phyloP scores from a whole-genome alignment of 2,113 vertebrate genomes.

The Sus scrofa region DNA sequence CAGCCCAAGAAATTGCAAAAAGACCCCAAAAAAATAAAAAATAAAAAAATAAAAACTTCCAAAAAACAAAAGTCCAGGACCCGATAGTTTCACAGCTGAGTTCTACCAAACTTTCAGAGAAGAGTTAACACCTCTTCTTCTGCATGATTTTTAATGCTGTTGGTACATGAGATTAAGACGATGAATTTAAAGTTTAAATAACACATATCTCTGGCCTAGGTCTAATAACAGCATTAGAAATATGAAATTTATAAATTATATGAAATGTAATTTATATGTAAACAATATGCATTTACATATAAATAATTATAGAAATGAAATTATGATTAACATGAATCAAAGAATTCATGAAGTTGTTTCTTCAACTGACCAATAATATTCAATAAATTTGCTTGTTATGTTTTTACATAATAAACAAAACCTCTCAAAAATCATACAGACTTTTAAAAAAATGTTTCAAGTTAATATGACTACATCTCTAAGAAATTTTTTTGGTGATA shows the following conservation, averaged over 20 bases:
- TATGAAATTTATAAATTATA: not conserved
- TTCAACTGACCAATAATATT: not conserved
- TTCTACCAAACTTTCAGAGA: too few species aligned
- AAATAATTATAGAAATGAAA: not conserved
- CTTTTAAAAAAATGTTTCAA: not conserved
- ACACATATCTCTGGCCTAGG: not conserved
- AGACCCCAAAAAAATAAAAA: too few species aligned
- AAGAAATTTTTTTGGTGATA: not conserved
- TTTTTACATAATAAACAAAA: slow-evolving; percentile 48
- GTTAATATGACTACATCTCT: not conserved
- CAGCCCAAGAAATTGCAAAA: too few species aligned
- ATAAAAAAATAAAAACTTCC: too few species aligned
- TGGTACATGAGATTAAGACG: not conserved
- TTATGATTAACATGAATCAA: not conserved
- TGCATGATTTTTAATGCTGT: not conserved
- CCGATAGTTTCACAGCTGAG: too few species aligned
- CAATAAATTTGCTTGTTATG: not conserved
- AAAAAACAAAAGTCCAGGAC: too few species aligned
- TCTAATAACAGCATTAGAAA: not conserved
- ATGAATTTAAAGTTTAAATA: not conserved
- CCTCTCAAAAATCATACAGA: not conserved
- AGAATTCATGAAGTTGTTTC: slow-evolving; percentile 24
- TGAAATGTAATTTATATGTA: too few species aligned
- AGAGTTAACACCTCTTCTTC: too few species aligned
- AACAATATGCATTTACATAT: not conserved